Conservation (phyloP, 2,888 invertebrate species). For the Ganaspis brasiliensis region DNA sequence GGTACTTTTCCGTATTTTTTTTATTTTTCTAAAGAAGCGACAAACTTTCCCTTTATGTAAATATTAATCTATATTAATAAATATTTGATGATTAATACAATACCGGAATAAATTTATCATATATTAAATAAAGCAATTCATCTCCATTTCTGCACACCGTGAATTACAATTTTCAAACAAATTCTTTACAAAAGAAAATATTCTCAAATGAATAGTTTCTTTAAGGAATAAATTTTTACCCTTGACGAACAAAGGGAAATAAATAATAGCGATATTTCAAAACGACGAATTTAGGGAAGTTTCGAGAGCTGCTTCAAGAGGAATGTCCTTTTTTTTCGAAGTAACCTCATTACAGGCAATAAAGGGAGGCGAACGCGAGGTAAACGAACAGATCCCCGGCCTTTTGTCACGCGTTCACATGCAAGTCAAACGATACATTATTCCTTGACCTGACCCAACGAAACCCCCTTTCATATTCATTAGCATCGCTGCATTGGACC, state of each 20-base stretch:
- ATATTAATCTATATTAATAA: background rate
- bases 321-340: conserved; percentile 32
- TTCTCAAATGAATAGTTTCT: too few species aligned
- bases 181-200: too few species aligned
- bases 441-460: conserved; percentile 80
- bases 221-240: too few species aligned
- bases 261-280: background rate
- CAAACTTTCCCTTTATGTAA: background rate
- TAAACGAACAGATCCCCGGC: conserved; percentile 56
- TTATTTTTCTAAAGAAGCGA: background rate
- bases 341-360: conserved; percentile 29
- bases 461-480: conserved; percentile 78
- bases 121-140: too few species aligned
- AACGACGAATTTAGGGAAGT: background rate
- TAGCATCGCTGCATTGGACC: conserved; percentile 70
- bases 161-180: too few species aligned
- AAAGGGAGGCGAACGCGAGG: conserved; percentile 51
- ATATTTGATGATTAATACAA: too few species aligned
- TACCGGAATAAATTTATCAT: too few species aligned
- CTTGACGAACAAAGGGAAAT: background rate
- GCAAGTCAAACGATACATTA: conserved; percentile 80
- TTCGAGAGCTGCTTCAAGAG: background rate
- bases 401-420: conserved; percentile 72
- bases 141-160: too few species aligned
- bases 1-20: background rate